These are phyloP conservation scores for Platysternon megacephalum DNA, from an alignment of 2,113 vertebrate species.

Conservation along the genomic window DNA sequence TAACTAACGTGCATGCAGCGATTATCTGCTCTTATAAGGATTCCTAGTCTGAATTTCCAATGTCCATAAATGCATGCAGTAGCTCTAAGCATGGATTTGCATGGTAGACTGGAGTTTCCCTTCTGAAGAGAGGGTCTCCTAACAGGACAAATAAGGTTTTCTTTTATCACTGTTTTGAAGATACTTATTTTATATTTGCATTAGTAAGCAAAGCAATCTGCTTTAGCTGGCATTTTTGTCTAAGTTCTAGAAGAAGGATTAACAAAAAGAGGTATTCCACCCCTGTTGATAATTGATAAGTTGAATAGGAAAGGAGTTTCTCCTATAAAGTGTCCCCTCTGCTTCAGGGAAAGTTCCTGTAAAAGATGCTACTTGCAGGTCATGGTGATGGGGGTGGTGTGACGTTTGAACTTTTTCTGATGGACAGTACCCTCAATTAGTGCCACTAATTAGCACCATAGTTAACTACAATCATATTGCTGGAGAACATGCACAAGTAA, in stretches of 20 bases:
- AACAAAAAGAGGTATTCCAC: background rate
- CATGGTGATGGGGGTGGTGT: background rate
- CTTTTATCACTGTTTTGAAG: background rate
- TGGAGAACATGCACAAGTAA: background rate
- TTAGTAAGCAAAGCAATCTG: background rate
- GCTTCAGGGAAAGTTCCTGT: background rate
- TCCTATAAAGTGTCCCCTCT: background rate
- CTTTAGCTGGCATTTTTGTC: background rate
- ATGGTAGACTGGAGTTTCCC: background rate
- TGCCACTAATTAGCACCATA: accelerated
- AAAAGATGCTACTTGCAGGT: background rate
- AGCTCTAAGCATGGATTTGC: background rate
- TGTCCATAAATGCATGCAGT: background rate
- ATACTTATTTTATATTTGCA: background rate
- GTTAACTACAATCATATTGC: background rate
- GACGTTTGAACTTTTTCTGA: background rate
- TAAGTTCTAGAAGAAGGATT: background rate
- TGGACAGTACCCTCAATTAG: background rate
- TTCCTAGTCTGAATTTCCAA: no score
- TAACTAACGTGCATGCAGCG: background rate
- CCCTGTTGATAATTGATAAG: background rate
- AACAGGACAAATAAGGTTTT: background rate
- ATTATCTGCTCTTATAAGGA: background rate
- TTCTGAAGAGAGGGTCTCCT: background rate
- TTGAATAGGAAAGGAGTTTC: background rate